Evolutionary conservation across 2,888 invertebrate species (phyloP), one percentile per base, ranked within the genome.

Genomic region (Himalopsyche anomala): DNA sequence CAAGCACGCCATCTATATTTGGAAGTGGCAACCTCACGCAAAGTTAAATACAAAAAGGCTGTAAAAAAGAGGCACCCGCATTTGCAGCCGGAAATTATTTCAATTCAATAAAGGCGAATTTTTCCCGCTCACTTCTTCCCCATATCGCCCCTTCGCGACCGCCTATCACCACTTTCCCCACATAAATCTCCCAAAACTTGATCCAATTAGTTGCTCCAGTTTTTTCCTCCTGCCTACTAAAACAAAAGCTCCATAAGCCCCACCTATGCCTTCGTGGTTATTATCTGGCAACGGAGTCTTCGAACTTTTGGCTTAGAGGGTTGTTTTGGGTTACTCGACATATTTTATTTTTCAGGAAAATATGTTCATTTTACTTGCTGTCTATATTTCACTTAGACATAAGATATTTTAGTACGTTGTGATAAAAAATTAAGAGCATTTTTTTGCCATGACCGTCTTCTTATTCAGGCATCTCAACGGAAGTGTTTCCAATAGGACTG

Each of bases 151-250:
- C 55, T 8, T 12, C 19, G 42, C 40, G 82, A 4, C 17, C 40
- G 42, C 38, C 40, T 62, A 62, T 28, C 28, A 51, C 45, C 56
- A 69, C 83, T 69, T 69, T 74, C 74, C 74, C 62, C 74, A 79
- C 79, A 79, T 83, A 83, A 83, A 79, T 79, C 74, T 45, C n/a
- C 51, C 69, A 83, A 83, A 83, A 69, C 83, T 83, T 83, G 83
- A 83, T 83, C 83, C 83, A 83, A 83, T 83, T 83, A 83, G 83
- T 74, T 62, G 83, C 74, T 74, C 74, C 74, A 74, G 38, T 74
- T 74, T 74, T 74, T 62, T 74, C 38, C 55, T 62, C 55, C 38
- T 17, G 82, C 82, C 82, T 9, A 42, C 74, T 74, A 74, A 82
- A 82, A 82, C 82, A 82, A 82, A 82, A 55, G 28, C 74, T 36